phyloP scores from a whole-genome alignment of 2,113 vertebrate species.

The Bagarius yarrelli region DNA sequence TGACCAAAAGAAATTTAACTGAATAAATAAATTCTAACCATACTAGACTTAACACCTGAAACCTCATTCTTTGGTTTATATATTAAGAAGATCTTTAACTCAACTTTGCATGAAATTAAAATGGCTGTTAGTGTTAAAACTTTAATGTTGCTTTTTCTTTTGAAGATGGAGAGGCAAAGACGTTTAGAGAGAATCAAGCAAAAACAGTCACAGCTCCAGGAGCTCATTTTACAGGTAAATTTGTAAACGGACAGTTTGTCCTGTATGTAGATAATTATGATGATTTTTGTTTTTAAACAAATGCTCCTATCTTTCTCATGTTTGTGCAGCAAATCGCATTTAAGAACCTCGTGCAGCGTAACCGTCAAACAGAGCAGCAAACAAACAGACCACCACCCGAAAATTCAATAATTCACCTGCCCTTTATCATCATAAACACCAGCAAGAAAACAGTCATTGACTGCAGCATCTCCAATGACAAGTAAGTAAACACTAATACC shows the following conservation, averaged over 20 bases:
- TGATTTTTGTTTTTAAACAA: background rate
- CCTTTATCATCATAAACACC: constrained; percentile 99
- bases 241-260: background rate
- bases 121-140: background rate
- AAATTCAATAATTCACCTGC: constrained; percentile 95
- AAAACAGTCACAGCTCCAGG: constrained; percentile 97
- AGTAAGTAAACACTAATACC: constrained; percentile 84
- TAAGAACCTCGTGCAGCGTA: constrained; percentile 96
- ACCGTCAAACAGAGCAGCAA: constrained; percentile 89
- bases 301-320: constrained; percentile 5
- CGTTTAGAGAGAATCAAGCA: constrained; percentile 97
- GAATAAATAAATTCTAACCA: no score
- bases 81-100: no score
- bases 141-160: background rate
- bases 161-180: constrained; percentile 90
- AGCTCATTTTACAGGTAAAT: constrained; percentile 94
- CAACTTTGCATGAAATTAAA: background rate
- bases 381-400: constrained; percentile 86
- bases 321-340: constrained; percentile 96
- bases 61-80: no score
- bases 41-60: no score
- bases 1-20: background rate
- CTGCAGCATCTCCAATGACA: constrained; percentile 99
- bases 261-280: background rate
- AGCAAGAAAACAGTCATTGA: constrained; percentile 99